Evolutionary conservation across 1,140 invertebrate species (phyloP), one percentile per base, ranked within the genome.

Genomic region (Neodiprion fabricii): DNA sequence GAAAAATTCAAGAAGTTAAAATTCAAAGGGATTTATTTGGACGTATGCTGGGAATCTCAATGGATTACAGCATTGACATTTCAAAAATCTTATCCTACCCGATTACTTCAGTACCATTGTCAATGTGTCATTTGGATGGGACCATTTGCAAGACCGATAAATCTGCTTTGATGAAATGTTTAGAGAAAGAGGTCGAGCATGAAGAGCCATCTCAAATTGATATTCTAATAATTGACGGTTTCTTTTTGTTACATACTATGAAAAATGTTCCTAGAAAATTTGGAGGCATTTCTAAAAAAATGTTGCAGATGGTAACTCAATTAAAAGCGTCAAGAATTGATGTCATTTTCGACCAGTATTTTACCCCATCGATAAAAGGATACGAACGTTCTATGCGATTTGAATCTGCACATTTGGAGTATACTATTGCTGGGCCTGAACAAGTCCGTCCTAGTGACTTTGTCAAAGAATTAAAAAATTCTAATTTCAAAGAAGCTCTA

Each of bases 401-500:
- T 17, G 70, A 74, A 17, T 48, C 67, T 48, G 12, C 14, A 61
- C 49, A 66, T 48, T 21, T 67, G 40, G 10, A 78, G 5, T 79
- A 61, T 23, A 3, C 23, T 61, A 78, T 82, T 21, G 68, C 11
- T 68, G 77, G 79, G 2, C 73, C 77, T 17, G 76, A 78, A 17
- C 77, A 79, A 80, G 75, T 72, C 12, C 50, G 78, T 48, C 72
- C 82, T 61, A 71, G 71, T 73, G 77, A 84, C 78, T 84, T 83
- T 75, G 70, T 67, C 12, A 79, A 78, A 67, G 81, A 80, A 73
- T 76, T 84, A 17, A 78, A 76, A 69, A 84, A 84, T 72, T 77
- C 72, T 67, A 73, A 80, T 72, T 83, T 84, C 67, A 81, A 84
- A 78, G 75, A 80, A 79, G 80, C 81, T 65, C 71, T 83, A 48